Base-by-base conservation (phyloP, 2,797 vertebrate species). In the Poeciliopsis paucimaculata region DNA sequence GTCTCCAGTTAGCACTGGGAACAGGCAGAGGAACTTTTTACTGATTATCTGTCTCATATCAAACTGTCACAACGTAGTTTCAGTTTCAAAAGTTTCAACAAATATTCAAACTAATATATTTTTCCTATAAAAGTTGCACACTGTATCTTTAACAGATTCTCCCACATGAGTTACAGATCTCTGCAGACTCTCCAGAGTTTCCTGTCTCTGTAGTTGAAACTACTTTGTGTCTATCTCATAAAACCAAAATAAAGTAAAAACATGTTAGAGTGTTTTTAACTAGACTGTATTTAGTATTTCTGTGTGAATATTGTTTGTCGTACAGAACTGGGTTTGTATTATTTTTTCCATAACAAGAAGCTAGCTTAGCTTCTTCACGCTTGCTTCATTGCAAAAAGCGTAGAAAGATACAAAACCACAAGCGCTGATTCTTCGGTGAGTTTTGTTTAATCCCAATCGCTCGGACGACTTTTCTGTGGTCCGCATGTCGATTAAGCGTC, bases 401-500 rank as follows among this genome's bases (percentile, higher is more conserved):
- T 80, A 49, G 80, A 84, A 78, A 82, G 76, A 79, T 76, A 87
- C 80, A 82, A 79, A 75, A 87, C 82, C 86, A 73, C 77, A 81
- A 43, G 39, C 77, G 31, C 55, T 72, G 73, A 84, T 81, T 86
- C 46, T 75, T 62, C 77, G 78, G 34, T 62, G 79, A 82, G 76
- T 15, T 5, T 86, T 87, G 77, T 86, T 87, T 75, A 62, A 80
- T 82, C 84, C 71, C 77, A 46, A 84, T 82, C 81, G 76, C 82
- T 82, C 76, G 36, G 60, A 78, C 13, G 2, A 87, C 82, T 82
- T 73, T 79, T 76, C 55, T 88, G 90, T 78, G 90, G 87, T 88
- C 77, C 87, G 46, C 66, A 75, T 87, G 85, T 87, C 91, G 84
- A 92, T 91, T 80, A 90, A 92, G 83, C 90, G 85, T 92, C 79